Evolutionary conservation across 1,140 invertebrate species (phyloP).

Genomic region (Hetaerina americana): DNA sequence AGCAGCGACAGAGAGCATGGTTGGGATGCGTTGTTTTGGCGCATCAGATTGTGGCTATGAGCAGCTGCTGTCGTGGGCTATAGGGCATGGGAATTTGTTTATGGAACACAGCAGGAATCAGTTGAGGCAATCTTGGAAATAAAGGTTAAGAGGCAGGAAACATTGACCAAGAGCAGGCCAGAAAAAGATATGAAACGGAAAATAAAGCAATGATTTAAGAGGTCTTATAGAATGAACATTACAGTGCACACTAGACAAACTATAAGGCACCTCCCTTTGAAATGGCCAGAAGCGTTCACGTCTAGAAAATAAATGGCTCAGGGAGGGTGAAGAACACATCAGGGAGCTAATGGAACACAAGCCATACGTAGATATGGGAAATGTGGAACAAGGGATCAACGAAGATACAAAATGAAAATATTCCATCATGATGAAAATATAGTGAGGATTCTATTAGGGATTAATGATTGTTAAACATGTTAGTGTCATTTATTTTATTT

Average conservation of each 20-base stretch:
- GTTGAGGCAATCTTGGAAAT: neutral
- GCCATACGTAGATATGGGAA: neutral
- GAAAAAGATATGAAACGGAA: neutral
- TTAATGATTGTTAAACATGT: neutral
- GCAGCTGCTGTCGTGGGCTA: neutral
- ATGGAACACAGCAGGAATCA: neutral
- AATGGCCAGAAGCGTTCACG: neutral
- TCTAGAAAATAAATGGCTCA: neutral
- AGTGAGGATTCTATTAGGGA: neutral
- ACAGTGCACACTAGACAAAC: neutral
- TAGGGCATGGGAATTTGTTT: neutral
- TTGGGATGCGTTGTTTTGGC: neutral
- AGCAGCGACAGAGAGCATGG: neutral
- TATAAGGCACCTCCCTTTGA: neutral
- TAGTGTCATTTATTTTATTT: neutral
- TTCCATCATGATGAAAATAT: neutral
- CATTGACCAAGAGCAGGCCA: neutral
- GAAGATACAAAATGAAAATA: neutral
- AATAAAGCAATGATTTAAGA: neutral
- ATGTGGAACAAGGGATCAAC: neutral
- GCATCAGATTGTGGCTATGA: neutral
- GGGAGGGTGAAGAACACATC: neutral
- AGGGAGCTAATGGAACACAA: neutral
- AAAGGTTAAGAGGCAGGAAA: neutral
- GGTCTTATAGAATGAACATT: neutral